These are phyloP conservation scores for Sarcophaga subvicina DNA, from an alignment of 2,888 invertebrate species.

Conservation along the genomic window DNA sequence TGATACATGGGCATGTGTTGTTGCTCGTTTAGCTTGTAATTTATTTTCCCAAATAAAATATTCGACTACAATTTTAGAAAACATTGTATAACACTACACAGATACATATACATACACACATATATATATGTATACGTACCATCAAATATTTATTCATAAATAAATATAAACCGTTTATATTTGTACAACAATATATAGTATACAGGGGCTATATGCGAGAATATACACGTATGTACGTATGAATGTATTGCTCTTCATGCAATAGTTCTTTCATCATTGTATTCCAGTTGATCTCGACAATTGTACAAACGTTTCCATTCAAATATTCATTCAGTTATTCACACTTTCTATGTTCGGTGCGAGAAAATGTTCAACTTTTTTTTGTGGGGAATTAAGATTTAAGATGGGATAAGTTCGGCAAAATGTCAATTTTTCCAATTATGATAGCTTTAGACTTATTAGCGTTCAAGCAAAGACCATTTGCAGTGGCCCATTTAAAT, in stretches of 20 bases:
- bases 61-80: conserved; percentile 21
- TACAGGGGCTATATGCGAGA: too few species aligned
- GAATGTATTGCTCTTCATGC: conserved; percentile 31
- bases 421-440: too few species aligned
- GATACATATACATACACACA: neutral
- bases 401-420: too few species aligned
- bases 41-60: conserved; percentile 71
- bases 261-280: conserved; percentile 58
- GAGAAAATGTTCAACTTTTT: neutral
- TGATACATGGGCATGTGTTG: conserved; percentile 13
- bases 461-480: too few species aligned
- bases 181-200: too few species aligned
- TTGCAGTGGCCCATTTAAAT: too few species aligned
- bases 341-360: conserved; percentile 42
- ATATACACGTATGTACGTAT: neutral
- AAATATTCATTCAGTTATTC: conserved; percentile 35
- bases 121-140: neutral
- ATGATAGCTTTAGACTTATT: too few species aligned
- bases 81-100: conserved; percentile 24
- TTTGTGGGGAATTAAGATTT: too few species aligned
- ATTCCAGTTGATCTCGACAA: conserved; percentile 34
- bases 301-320: conserved; percentile 7
- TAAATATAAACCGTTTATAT: conserved; percentile 31
- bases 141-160: conserved; percentile 14
- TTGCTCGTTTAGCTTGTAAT: conserved; percentile 68